Base-by-base conservation (phyloP, 2,888 invertebrate species). In the Athetis lepigone region DNA sequence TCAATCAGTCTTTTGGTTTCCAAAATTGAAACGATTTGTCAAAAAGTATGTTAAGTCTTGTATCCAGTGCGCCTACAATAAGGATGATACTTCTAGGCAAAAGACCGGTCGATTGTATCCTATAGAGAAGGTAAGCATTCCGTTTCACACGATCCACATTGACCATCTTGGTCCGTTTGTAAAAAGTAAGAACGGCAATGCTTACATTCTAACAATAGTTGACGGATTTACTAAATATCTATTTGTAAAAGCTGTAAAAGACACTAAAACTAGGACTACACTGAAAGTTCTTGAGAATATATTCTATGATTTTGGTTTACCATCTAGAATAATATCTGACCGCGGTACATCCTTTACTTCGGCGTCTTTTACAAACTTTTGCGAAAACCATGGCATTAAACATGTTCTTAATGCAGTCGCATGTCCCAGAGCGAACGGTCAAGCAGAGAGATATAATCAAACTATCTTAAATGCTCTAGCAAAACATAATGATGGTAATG, bases 271-370 rank as follows among this genome's bases (percentile, higher is more conserved):
- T 25, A 25, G 6, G 6, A 25, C 3, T 25, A 25, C 25, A 6
- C 33, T 27, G 8, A 40, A 46, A 25, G 47, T 36, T n/a, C 29
- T 61, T 13, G 33, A 18, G 18, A 23, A 36, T 23, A 25, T 47
- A 25, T 61, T 61, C n/a, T 27, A 45, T 45, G 45, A 27, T 9
- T 45, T 45, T 45, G 25, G 25, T 6, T 25, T 45, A 3, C 54
- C 54, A 13, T 16, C 19, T 2, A 5, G 43, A 9, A 52, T 54
- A 9, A 40, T 60, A 11, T 52, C 60, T 2, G 60, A 54, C 33
- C 16, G 45, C 1, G 52, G 59, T 8, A 54, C 52, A 1, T 25
- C 39, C 6, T 61, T 61, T 25, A 61, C 40, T 21, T 61, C 60
- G 2, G 0, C 21, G 0, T 1, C 21, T 9, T 49, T 47, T 2